Conservation (phyloP, 1,140 invertebrate species). For the Chironomus striatipennis region DNA sequence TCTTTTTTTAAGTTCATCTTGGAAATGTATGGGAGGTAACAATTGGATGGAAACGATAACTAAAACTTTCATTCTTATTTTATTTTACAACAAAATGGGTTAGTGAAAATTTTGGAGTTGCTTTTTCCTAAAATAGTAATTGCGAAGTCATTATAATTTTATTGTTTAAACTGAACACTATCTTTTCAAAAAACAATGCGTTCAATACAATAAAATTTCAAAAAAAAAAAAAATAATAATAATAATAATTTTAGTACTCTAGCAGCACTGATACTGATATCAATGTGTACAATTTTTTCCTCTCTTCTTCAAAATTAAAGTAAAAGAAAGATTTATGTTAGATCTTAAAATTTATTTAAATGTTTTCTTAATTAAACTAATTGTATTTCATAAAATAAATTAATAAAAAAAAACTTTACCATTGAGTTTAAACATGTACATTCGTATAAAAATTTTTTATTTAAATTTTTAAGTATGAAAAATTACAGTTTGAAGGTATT, state of each 20-base stretch:
- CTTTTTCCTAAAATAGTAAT: no score
- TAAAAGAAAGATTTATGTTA: neutral
- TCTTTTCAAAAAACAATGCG: neutral
- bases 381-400: neutral
- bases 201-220: neutral
- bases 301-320: no score
- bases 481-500: neutral
- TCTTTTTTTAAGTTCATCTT: neutral
- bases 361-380: neutral
- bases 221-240: neutral
- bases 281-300: no score
- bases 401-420: no score
- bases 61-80: neutral
- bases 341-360: neutral
- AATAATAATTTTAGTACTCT: no score
- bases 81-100: no score
- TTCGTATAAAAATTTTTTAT: neutral
- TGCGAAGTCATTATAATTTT: no score
- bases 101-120: no score
- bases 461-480: neutral
- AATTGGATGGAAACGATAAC: slow-evolving; percentile 6
- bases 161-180: no score
- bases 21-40: neutral
- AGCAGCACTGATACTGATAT: no score
- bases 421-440: neutral